phyloP scores from a whole-genome alignment of 2,888 invertebrate species.

The Dorcus hopei region DNA sequence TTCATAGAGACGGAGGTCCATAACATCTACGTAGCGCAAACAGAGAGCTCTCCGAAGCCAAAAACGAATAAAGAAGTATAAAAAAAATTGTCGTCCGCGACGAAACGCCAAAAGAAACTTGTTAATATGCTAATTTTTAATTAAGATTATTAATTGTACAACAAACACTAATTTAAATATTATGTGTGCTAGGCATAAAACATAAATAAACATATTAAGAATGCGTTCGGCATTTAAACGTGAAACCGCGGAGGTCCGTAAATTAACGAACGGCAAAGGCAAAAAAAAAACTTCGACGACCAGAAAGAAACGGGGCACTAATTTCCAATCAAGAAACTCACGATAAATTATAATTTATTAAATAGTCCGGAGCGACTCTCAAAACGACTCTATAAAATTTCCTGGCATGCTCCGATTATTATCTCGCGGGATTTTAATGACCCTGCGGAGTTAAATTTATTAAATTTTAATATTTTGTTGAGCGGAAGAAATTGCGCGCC shows the following conservation, averaged over 20 bases:
- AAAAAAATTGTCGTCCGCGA: neutral
- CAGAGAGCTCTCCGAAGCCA: neutral
- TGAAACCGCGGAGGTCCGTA: slow-evolving; percentile 11
- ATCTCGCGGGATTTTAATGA: slow-evolving; percentile 14
- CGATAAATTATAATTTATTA: slow-evolving; percentile 30
- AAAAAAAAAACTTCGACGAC: slow-evolving; percentile 11
- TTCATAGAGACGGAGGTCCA: neutral
- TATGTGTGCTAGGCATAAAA: slow-evolving; percentile 11
- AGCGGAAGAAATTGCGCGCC: neutral
- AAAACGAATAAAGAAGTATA: neutral
- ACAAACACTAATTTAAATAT: slow-evolving; percentile 10
- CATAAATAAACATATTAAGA: slow-evolving; percentile 12
- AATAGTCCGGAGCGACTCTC: slow-evolving; percentile 20
- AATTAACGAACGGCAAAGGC: slow-evolving; percentile 4
- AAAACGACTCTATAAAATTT: slow-evolving; percentile 26
- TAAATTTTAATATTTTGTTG: slow-evolving; percentile 6
- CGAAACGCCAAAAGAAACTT: slow-evolving; percentile 3
- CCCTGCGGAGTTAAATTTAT: slow-evolving; percentile 7
- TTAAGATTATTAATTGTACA: slow-evolving; percentile 12
- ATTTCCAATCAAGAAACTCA: slow-evolving; percentile 25
- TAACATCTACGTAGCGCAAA: neutral
- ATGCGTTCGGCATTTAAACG: slow-evolving; percentile 4
- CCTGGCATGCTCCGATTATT: slow-evolving; percentile 15
- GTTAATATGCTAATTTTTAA: slow-evolving; percentile 15
- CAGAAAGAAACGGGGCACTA: slow-evolving; percentile 9